Evolutionary conservation across 2,888 invertebrate species (phyloP).

Genomic region (Thalpophila matura): DNA sequence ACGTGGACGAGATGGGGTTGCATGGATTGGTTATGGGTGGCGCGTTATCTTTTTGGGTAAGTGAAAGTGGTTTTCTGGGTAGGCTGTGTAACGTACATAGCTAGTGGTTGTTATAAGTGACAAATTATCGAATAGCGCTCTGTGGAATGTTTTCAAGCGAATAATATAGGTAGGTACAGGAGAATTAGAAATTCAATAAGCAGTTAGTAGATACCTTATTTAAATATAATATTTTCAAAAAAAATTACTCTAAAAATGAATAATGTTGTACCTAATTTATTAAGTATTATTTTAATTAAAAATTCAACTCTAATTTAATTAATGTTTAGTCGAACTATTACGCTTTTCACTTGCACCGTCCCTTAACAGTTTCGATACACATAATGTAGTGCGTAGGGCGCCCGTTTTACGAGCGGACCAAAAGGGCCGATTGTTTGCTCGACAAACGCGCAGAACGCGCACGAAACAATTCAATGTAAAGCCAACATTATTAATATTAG

Average conservation of each 20-base stretch:
- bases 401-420: conserved; percentile 60
- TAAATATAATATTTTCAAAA: no score
- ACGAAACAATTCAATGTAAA: conserved; percentile 58
- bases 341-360: conserved; percentile 28
- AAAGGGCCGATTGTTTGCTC: conserved; percentile 59
- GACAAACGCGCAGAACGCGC: conserved; percentile 44
- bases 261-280: no score
- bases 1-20: conserved; percentile 28
- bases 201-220: no score
- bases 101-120: no score
- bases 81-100: no score
- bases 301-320: not conserved
- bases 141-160: no score
- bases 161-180: no score
- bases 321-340: not conserved
- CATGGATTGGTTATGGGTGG: conserved; percentile 32
- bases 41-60: conserved; percentile 17
- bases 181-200: no score
- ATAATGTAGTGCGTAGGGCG: conserved; percentile 44
- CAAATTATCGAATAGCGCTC: no score
- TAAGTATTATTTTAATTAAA: no score
- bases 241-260: no score
- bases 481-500: conserved; percentile 61
- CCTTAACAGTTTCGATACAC: conserved; percentile 31
- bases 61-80: not conserved